These are phyloP conservation scores for Choloepus didactylus DNA, from an alignment of 2,797 vertebrate genomes.

Conservation along the genomic window DNA sequence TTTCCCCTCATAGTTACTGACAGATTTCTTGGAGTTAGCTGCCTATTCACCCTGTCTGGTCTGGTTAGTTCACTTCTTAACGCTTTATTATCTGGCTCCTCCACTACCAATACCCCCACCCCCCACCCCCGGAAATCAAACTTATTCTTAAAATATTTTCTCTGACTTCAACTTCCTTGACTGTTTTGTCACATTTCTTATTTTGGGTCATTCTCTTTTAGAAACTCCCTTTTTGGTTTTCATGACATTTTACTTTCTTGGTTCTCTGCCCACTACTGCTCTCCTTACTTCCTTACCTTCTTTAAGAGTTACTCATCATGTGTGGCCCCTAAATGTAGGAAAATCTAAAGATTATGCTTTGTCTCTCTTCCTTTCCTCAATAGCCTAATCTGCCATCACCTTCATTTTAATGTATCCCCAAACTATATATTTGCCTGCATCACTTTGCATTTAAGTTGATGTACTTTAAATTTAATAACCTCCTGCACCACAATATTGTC, in stretches of 20 bases:
- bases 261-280: background rate
- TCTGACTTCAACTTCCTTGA: slow-evolving; percentile 4
- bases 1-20: background rate
- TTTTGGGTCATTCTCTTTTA: background rate
- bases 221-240: background rate
- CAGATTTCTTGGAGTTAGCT: background rate
- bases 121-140: background rate
- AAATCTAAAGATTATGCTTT: background rate
- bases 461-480: background rate
- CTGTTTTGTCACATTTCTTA: background rate
- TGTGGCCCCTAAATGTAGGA: background rate
- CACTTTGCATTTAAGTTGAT: background rate
- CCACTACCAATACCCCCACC: fast-evolving
- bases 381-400: background rate
- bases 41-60: background rate
- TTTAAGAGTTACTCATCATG: background rate
- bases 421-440: background rate
- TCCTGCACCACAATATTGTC: background rate
- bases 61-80: background rate
- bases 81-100: background rate
- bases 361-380: background rate
- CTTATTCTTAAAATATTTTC: background rate
- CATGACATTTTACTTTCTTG: background rate
- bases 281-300: background rate
- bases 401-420: background rate